Evolutionary conservation across 2,113 vertebrate genomes (phyloP), one percentile per base, ranked within the genome.

Genomic region (Phocoena phocoena): DNA sequence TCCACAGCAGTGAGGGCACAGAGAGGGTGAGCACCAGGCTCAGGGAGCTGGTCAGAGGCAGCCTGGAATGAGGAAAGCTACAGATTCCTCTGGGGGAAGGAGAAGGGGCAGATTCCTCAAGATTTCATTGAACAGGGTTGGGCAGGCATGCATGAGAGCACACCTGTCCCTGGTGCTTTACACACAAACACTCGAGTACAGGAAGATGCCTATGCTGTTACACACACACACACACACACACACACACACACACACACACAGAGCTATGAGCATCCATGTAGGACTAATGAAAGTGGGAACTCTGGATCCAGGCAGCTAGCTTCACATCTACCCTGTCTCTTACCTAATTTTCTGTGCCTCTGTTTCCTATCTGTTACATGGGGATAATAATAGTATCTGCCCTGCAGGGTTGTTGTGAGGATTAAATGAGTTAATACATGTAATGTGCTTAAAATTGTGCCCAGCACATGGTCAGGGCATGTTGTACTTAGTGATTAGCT

Each of bases 171-270:
- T 13, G 63, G 55, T 73, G 7, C 41, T 89, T 41, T n/a, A 25
- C 10, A n/a, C 38, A 87, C 55, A 79, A 11, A 41, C n/a, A 62
- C 87, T 38, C 1, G 1, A 10, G 21, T 67, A 17, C 3, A 36
- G 55, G 53, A 47, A 6, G 7, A 58, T 17, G 14, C 23, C 14
- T 21, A 13, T 23, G 36, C 25, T 28, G 17, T 31, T 36, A 8
- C 3, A 1, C 23, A 41, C 20, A 2, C 20, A 62, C 4, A 10
- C 33, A 10, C 9, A 2, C 17, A 63, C 60, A 26, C 6, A 1
- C 13, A 11, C 1, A 2, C 23, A 41, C 20, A 2, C 20, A 68
- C 6, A 14, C 26, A 11, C 3, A 2, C 12, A 63, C 50, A 26
- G 3, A 53, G 31, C 70, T 58, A 62, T 31, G 8, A 36, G 38